Evolutionary conservation across 2,888 invertebrate species (phyloP).

Genomic region (Tenthredo livida): DNA sequence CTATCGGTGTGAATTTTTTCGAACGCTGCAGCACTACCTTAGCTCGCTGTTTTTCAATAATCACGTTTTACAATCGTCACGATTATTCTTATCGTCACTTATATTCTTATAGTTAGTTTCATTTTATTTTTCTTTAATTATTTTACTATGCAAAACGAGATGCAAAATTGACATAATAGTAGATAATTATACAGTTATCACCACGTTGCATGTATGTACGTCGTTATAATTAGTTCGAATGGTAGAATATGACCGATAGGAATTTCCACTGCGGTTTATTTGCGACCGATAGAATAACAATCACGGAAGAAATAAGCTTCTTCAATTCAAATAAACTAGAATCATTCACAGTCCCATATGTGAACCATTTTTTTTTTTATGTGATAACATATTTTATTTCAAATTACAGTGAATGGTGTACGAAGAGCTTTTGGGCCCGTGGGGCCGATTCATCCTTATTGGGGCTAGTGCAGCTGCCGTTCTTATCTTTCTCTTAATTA

Average conservation of each 20-base stretch:
- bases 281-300: too few species aligned
- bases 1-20: not conserved
- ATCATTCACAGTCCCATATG: not conserved
- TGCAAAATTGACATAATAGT: not conserved
- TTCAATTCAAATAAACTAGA: not conserved
- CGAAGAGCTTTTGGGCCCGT: slow-evolving; percentile 72
- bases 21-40: not conserved
- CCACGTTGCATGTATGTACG: not conserved
- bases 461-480: slow-evolving; percentile 69
- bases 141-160: not conserved
- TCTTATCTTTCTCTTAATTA: slow-evolving; percentile 69
- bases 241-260: not conserved
- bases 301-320: not conserved
- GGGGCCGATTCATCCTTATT: slow-evolving; percentile 74
- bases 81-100: not conserved
- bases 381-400: not conserved
- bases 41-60: not conserved
- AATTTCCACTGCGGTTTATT: not conserved
- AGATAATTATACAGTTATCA: not conserved
- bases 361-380: not conserved
- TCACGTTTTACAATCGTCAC: not conserved
- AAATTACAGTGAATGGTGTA: slow-evolving; percentile 74
- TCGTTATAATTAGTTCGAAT: slow-evolving; percentile 1
- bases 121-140: not conserved
- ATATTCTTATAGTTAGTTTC: not conserved